Evolutionary conservation across 2,797 vertebrate species (phyloP), one percentile per base, ranked within the genome.

Genomic region (Danio choprae): DNA sequence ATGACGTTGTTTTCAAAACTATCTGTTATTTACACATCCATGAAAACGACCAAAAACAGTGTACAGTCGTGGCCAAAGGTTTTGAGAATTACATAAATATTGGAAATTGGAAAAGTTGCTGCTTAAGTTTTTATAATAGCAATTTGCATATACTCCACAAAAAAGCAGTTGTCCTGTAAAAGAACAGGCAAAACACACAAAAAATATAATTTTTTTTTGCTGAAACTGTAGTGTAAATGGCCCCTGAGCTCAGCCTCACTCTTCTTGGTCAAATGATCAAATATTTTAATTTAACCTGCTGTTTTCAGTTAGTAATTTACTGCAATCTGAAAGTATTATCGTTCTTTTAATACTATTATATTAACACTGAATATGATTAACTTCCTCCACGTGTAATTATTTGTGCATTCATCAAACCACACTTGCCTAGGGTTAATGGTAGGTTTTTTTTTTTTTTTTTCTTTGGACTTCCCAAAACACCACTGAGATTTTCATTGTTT

Each of bases 341-440:
- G 29, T 10, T 79, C 1, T 40, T 70, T 51, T 43, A 70, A 51
- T 29, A 9, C 22, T 12, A 62, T 13, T 62, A 11, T 71, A 40
- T 36, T 60, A 51, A 7, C 36, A 53, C 15, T 16, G 18, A 58
- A 78, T 62, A 43, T 70, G 9, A 70, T 43, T 62, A 29, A 18
- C 46, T 79, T 43, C 18, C 18, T 70, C 67, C 67, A 79, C 65
- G 51, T 60, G 44, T 46, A 50, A 50, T 58, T 50, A 60, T 70
- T 78, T 48, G 29, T 48, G 53, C 44, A 41, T 58, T 68, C 53
- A 65, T 55, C 13, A 55, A 65, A 76, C 4, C 29, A 13, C 38
- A 8, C 11, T 56, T 8, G 4, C 51, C 51, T 10, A 44, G 18
- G 22, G 40, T 41, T 46, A 77, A 67, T 67, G 15, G 11, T 56